Percentiles rank a stretch among this genome's conserved stretches.
Conservation (phyloP, 2,888 invertebrate species). For the Watsonalla cultraria region DNA sequence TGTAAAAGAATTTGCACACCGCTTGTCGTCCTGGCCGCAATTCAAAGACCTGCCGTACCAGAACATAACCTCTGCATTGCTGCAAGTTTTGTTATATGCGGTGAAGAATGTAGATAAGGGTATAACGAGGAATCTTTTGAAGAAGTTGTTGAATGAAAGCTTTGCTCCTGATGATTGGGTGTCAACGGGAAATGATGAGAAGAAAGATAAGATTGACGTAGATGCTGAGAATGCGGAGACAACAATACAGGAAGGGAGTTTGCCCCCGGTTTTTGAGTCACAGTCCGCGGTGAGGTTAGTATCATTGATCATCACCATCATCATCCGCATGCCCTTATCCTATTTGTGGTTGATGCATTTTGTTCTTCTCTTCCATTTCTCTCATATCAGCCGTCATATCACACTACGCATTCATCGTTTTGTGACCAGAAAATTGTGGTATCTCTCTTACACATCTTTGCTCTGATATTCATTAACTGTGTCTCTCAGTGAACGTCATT, state of each 20-base stretch:
- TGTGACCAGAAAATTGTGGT: too few species aligned
- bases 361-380: too few species aligned
- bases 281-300: conserved; percentile 78
- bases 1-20: conserved; percentile 80
- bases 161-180: conserved; percentile 73
- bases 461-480: too few species aligned
- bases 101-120: conserved; percentile 80
- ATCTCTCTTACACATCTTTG: too few species aligned
- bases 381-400: too few species aligned
- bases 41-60: conserved; percentile 84
- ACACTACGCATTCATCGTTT: too few species aligned
- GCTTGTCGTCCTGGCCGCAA: conserved; percentile 87
- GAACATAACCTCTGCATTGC: conserved; percentile 84
- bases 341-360: too few species aligned
- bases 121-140: conserved; percentile 71
- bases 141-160: conserved; percentile 81
- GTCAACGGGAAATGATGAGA: conserved; percentile 30
- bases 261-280: conserved; percentile 82
- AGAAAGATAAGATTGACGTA: conserved; percentile 21
- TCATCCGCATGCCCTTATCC: too few species aligned
- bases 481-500: too few species aligned
- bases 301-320: not conserved
- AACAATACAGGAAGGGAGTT: conserved; percentile 14
- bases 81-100: conserved; percentile 82
- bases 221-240: conserved; percentile 12